Conservation (phyloP, 2,888 invertebrate genomes). For the Volucella inflata region DNA sequence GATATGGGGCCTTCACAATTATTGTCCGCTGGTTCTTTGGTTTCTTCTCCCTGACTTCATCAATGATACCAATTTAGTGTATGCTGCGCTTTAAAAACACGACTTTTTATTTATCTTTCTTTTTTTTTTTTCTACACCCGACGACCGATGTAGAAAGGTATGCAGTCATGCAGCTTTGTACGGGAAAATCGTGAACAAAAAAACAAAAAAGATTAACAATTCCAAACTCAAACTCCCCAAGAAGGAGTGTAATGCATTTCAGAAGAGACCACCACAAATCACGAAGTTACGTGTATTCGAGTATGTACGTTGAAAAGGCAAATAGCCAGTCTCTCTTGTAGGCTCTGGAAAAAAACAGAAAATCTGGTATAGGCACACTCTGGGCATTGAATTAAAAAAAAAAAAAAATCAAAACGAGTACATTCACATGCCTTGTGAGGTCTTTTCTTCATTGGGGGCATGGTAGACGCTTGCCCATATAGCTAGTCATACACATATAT, state of each 20-base stretch:
- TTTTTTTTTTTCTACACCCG: slow-evolving; percentile 7
- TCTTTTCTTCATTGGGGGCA: slow-evolving; percentile 54
- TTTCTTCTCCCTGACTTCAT: slow-evolving; percentile 66
- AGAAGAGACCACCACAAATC: slow-evolving; percentile 63
- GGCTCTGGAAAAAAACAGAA: background rate
- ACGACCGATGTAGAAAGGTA: slow-evolving; percentile 58
- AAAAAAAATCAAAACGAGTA: slow-evolving; percentile 59
- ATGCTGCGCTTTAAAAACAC: slow-evolving; percentile 56
- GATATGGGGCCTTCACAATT: slow-evolving; percentile 54
- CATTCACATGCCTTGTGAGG: slow-evolving; percentile 72
- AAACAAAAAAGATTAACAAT: slow-evolving; percentile 53
- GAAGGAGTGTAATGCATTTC: slow-evolving; percentile 35
- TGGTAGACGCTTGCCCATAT: slow-evolving; percentile 25
- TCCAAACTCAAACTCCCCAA: slow-evolving; percentile 38
- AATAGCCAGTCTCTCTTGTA: slow-evolving; percentile 25
- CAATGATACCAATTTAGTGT: slow-evolving; percentile 74
- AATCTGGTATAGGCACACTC: slow-evolving; percentile 16
- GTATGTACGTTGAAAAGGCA: slow-evolving; percentile 39
- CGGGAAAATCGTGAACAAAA: slow-evolving; percentile 66
- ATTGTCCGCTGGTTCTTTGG: slow-evolving; percentile 60
- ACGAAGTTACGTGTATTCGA: slow-evolving; percentile 35
- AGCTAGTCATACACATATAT: slow-evolving; percentile 12
- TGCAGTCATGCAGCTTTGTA: slow-evolving; percentile 71
- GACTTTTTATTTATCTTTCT: slow-evolving; percentile 42
- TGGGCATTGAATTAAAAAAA: background rate